Conservation (phyloP, 2,888 invertebrate species). For the Drosophila macrospina region DNA sequence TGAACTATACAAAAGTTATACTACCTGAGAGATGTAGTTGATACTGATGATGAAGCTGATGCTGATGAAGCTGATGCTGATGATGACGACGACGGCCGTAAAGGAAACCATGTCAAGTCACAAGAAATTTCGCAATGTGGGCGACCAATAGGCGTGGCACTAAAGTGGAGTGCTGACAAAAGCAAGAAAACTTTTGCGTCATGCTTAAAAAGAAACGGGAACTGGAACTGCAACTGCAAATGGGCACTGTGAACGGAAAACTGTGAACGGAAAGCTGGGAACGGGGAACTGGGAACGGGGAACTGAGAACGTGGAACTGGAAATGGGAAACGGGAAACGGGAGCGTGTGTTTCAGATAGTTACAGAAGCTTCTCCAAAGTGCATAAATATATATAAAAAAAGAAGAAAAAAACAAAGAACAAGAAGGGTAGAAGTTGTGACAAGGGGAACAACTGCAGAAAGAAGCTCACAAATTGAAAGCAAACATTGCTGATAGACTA, state of each 20-base stretch:
- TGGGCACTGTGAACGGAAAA: slow-evolving; percentile 24
- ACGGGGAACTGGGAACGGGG: slow-evolving; percentile 19
- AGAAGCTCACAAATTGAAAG: neutral
- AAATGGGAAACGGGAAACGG: slow-evolving; percentile 22
- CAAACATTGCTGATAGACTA: slow-evolving; percentile 1
- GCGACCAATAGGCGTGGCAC: slow-evolving; percentile 42
- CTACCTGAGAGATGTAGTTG: slow-evolving; percentile 26
- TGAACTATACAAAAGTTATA: slow-evolving; percentile 30
- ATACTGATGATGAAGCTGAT: neutral
- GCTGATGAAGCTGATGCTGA: slow-evolving; percentile 1
- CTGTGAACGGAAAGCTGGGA: slow-evolving; percentile 18
- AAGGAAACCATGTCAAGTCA: slow-evolving; percentile 77
- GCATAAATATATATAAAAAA: slow-evolving; percentile 51
- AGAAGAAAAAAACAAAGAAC: neutral
- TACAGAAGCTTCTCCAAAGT: slow-evolving; percentile 41
- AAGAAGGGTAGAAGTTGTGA: slow-evolving; percentile 10
- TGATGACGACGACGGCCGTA: slow-evolving; percentile 42
- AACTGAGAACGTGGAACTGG: slow-evolving; percentile 12
- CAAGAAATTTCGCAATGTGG: slow-evolving; percentile 64
- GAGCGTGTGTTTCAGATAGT: slow-evolving; percentile 35
- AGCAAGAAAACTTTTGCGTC: slow-evolving; percentile 68
- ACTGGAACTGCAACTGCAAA: slow-evolving; percentile 41
- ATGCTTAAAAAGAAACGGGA: slow-evolving; percentile 54
- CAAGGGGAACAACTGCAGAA: slow-evolving; percentile 32
- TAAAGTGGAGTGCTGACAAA: slow-evolving; percentile 40